Evolutionary conservation across 2,797 vertebrate genomes (phyloP), one percentile per base, ranked within the genome.

Genomic region (Fringilla coelebs): DNA sequence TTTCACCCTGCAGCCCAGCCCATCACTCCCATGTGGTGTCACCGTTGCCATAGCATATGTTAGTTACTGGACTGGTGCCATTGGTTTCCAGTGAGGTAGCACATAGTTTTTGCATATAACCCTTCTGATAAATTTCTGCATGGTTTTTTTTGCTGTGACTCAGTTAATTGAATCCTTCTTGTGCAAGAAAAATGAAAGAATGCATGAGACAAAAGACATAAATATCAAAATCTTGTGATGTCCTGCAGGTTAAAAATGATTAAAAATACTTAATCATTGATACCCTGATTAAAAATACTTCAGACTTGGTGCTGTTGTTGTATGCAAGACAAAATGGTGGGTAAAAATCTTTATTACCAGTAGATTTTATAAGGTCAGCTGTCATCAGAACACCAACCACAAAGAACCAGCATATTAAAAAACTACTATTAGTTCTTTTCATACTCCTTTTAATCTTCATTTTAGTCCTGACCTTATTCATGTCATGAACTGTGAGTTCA

Each of bases 51-150:
- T 67, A 91, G 75, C 93, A 86, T 96, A 95, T 97, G 97, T 85
- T 94, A 95, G 89, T 94, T 91, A 85, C 92, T 98, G 96, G 97
- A 96, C 52, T 34, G 88, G 90, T 97, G 94, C 98, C 97, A 97
- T 54, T 73, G 94, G 92, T 97, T 97, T 95, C 82, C 90, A 66
- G 90, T 71, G 94, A 97, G 88, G 93, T 88, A 96, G 89, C 95
- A 91, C 90, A 46, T 86, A 97, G 94, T 95, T 96, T 97, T 96
- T 95, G 84, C 84, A 96, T 94, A 92, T 76, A 96, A 90, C 54
- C 88, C 91, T 96, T 93, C 93, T 96, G 94, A 97, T 96, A 96
- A 97, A 97, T 96, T 97, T 95, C 91, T 95, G 63, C 72, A 74
- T 71, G 10, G 12, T 63, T 95, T 91, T 89, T 96, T 96, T 96